Base-by-base conservation (phyloP, 2,113 vertebrate genomes). In the Orcinus orca region DNA sequence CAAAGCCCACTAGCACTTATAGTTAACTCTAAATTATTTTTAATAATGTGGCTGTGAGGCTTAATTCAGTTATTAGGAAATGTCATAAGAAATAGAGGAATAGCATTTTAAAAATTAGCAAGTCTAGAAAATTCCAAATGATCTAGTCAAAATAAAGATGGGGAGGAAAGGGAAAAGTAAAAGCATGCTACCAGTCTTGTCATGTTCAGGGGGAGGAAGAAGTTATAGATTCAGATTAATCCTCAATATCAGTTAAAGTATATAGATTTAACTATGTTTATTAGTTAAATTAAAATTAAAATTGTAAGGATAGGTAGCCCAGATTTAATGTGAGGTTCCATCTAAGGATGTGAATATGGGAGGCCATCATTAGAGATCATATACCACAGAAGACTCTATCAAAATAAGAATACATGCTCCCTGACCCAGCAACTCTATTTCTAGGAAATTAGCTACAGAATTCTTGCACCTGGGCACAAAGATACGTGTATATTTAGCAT, bases 11-110 rank as follows among this genome's bases (percentile, higher is more conserved):
- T n/a, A 74, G 44, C 71, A 81, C 11, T 89, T 82, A 68, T 26
- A 62, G n/a, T 21, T 95, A 73, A 92, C 33, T 38, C 47, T 90
- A 92, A 95, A 84, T 88, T 86, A 60, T 81, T 88, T 88, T 55
- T 65, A 7, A 73, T 71, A 74, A 82, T 33, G 33, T 77, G 44
- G n/a, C 15, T 83, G 38, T 38, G 36, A 93, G 83, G 6, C 31
- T 68, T 23, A 23, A 62, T 70, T 62, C 4, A 60, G 88, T 90
- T 63, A 82, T 68, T 92, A 87, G 71, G 44, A 93, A 67, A 41
- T 97, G 50, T 44, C 79, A 60, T 26, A 38, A 81, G 76, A 95
- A 73, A 79, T 0, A 62, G 80, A 89, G 10, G 6, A 20, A 67
- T 3, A 58, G 55, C 7, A 8, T 47, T 86, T 93, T 47, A 80